Conservation (phyloP, 2,113 vertebrate genomes). For the Spheniscus mendiculus region DNA sequence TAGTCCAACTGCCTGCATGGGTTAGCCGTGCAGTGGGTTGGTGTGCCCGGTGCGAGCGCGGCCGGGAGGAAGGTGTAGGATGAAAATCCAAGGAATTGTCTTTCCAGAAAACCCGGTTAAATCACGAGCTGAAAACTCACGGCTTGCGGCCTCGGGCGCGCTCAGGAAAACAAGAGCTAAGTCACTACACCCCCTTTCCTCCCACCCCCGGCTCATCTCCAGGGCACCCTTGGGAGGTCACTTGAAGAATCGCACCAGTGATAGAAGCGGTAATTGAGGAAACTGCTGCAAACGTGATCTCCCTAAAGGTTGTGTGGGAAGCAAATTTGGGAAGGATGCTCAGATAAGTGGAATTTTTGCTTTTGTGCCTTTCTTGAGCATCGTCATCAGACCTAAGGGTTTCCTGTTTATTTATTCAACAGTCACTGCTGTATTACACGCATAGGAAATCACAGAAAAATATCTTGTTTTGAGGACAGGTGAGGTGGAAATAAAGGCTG, state of each 20-base stretch:
- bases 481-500: constrained; percentile 1
- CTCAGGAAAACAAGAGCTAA: constrained; percentile 26
- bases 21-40: rapidly evolving
- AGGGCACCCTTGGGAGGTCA: background rate
- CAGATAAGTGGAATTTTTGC: constrained; percentile 20
- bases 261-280: constrained; percentile 37
- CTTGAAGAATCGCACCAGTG: background rate
- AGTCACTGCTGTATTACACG: background rate
- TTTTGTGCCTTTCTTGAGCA: constrained; percentile 22
- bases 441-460: background rate
- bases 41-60: rapidly evolving
- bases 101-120: constrained; percentile 31
- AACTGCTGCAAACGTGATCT: constrained; percentile 52
- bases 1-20: background rate
- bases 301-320: constrained; percentile 58
- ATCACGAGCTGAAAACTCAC: background rate
- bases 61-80: constrained; percentile 36
- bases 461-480: background rate
- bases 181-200: constrained; percentile 24
- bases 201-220: background rate
- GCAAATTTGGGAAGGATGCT: constrained; percentile 53
- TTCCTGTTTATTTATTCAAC: background rate
- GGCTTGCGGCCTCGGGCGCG: background rate
- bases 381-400: background rate
- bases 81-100: background rate